Evolutionary conservation across 2,113 vertebrate genomes (phyloP).

Genomic region (Oncorhynchus keta): DNA sequence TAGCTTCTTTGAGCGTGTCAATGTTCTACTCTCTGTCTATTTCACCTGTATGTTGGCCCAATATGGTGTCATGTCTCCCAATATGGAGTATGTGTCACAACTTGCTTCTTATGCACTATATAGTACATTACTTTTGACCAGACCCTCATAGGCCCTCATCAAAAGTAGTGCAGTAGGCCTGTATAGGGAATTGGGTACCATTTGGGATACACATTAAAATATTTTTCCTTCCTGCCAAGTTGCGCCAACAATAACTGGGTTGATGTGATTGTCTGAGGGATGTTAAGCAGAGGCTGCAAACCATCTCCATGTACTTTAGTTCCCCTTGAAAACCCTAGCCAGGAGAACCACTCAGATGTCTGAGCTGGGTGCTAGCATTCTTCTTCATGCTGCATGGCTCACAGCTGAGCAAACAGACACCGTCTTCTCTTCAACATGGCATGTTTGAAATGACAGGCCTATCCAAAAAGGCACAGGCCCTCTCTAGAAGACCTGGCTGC

Average conservation of each 20-base stretch:
- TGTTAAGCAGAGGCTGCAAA: conserved; percentile 26
- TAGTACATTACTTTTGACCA: no score
- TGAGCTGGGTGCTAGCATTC: not conserved
- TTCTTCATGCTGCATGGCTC: conserved; percentile 22
- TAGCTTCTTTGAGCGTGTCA: no score
- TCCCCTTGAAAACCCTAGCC: not conserved
- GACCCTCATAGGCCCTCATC: no score
- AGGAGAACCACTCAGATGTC: conserved; percentile 53
- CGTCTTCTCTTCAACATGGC: conserved; percentile 62
- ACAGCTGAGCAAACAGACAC: conserved; percentile 76
- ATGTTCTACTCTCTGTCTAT: no score
- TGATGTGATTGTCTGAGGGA: not conserved
- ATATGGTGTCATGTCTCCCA: no score
- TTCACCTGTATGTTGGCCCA: no score
- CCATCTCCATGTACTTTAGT: conserved; percentile 11
- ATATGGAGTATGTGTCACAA: no score
- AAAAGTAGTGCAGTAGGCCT: no score
- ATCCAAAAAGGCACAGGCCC: conserved; percentile 48
- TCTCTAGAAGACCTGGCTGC: conserved; percentile 25
- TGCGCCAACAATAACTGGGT: conserved; percentile 11
- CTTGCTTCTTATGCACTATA: no score
- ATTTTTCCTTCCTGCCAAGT: conserved; percentile 30
- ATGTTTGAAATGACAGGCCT: conserved; percentile 66
- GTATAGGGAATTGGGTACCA: no score
- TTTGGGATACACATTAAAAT: conserved; percentile 9